Evolutionary conservation across 2,888 invertebrate species (phyloP).

Genomic region (Perdita meconis): DNA sequence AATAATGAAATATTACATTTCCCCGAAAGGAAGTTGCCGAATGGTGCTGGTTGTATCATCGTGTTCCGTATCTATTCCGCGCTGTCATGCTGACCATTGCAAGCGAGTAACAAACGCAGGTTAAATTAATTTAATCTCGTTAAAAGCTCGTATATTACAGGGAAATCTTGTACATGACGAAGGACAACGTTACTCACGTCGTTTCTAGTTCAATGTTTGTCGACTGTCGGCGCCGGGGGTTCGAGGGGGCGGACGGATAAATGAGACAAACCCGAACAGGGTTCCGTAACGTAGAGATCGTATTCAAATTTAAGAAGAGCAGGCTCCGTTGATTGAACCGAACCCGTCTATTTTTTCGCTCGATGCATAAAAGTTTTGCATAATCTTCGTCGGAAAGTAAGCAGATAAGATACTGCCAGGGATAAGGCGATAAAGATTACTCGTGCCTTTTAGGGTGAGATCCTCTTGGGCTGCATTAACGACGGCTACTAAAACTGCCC

Average conservation of each 20-base stretch:
- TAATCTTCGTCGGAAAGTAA: constrained; percentile 49
- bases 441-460: constrained; percentile 58
- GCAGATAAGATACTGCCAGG: constrained; percentile 41
- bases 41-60: neutral
- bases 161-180: neutral
- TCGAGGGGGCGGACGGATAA: neutral
- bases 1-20: no score
- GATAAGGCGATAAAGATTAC: constrained; percentile 68
- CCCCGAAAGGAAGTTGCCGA: no score
- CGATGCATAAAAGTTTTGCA: constrained; percentile 46
- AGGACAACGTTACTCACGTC: neutral
- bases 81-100: neutral
- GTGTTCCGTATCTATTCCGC: neutral
- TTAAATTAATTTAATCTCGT: constrained; percentile 14
- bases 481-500: constrained; percentile 45
- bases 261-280: constrained; percentile 13
- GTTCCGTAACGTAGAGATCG: neutral
- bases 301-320: constrained; percentile 6
- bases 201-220: neutral
- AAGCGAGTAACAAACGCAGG: neutral
- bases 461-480: constrained; percentile 61
- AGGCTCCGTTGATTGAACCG: constrained; percentile 2
- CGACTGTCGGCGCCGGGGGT: neutral
- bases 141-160: neutral
- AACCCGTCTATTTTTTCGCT: constrained; percentile 35